Base-by-base conservation (phyloP, 1,140 invertebrate species). In the Drosophila takahashii region DNA sequence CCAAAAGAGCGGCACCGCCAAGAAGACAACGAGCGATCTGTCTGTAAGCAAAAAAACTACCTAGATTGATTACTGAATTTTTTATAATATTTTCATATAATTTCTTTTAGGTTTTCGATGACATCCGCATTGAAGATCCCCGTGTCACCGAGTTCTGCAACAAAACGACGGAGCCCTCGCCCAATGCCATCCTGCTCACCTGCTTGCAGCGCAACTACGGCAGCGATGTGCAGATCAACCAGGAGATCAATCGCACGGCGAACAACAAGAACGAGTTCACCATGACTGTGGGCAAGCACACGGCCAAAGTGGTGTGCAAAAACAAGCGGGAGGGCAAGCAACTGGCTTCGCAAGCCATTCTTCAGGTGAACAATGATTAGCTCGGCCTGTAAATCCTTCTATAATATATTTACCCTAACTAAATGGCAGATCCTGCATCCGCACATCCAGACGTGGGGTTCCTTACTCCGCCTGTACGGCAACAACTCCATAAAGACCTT, bases 291-390 rank as follows among this genome's bases (percentile, higher is more conserved):
- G 98, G 98, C 13, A 97, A 98, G 90, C 97, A 99, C 87, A 96
- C 95, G 13, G 96, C 96, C 5, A 95, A 95, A n/a, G 96, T 97
- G 16, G 93, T 95, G 8, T 99, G 98, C 92, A 97, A 98, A 87
- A 99, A 99, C 93, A 99, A 99, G 93, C 95, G 97, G 81, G 98
- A 98, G 84, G 98, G 98, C n/a, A 99, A 99, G 92, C 98, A 99
- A 91, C 93, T 97, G 79, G 98, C 98, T 10, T 97, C 98, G 13
- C 98, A 99, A 93, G 95, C 97, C n/a, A 98, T 99, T 76, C 92
- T 99, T 32, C 96, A 98, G 92, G 94, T 95, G 77, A 53, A 52
- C 18, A 7, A 29, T 39, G 11, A 7, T 26, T 9, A 7, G 8
- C 3, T n/a, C 9, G 6, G 6, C 3, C 6, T 1, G 1, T 11